Conservation (phyloP, 2,113 vertebrate species). For the Cyprinodon variegatus region DNA sequence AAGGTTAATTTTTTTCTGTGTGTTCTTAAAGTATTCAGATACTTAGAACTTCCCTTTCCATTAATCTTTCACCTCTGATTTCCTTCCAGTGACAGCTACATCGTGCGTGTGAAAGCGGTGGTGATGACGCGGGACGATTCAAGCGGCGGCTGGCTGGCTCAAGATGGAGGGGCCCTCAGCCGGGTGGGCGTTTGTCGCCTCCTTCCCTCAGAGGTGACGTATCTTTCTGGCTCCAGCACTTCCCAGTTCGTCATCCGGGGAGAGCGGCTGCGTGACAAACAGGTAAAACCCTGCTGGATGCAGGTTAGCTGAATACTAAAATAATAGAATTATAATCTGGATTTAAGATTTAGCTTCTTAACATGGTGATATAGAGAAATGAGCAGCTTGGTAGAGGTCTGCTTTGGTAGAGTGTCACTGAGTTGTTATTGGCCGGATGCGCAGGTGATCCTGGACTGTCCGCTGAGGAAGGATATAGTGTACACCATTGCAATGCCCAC, state of each 20-base stretch:
- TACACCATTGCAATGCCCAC: conserved; percentile 99
- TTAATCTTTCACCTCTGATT: not conserved
- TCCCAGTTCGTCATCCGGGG: conserved; percentile 97
- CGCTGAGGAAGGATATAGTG: conserved; percentile 94
- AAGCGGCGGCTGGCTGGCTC: conserved; percentile 97
- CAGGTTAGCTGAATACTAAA: not conserved
- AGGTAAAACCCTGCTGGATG: conserved; percentile 79
- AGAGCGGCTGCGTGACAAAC: conserved; percentile 96
- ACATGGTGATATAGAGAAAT: no score
- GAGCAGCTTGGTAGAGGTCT: no score
- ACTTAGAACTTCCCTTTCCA: not conserved
- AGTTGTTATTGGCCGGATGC: conserved; percentile 9
- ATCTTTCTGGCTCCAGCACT: conserved; percentile 52
- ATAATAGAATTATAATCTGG: no score
- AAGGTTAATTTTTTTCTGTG: not conserved
- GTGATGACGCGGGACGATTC: conserved; percentile 99
- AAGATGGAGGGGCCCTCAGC: conserved; percentile 96
- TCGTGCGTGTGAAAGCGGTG: conserved; percentile 99
- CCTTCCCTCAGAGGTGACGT: conserved; percentile 84
- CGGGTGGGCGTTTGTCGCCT: conserved; percentile 97
- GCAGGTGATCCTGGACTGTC: conserved; percentile 97
- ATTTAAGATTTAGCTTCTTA: no score
- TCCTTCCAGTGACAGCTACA: conserved; percentile 96
- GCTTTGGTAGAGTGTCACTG: not conserved
- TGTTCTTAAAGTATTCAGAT: not conserved